These are phyloP conservation scores for Salvelinus namaycush DNA, from an alignment of 2,113 vertebrate species.

Conservation along the genomic window DNA sequence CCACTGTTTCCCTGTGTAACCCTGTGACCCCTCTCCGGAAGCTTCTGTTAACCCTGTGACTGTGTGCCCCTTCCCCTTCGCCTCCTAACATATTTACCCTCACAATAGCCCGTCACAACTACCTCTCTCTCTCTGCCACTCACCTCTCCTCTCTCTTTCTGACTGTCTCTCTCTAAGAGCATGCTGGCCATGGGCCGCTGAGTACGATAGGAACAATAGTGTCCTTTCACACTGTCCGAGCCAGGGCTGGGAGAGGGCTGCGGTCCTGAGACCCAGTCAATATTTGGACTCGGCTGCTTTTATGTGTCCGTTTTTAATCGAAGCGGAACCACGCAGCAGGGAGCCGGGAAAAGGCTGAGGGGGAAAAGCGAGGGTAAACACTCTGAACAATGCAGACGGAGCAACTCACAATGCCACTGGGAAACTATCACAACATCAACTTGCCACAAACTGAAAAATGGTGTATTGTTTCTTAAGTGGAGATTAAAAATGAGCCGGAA, in stretches of 20 bases:
- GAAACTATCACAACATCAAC: constrained; percentile 70
- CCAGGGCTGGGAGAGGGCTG: constrained; percentile 43
- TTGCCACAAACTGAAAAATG: constrained; percentile 54
- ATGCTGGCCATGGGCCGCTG: constrained; percentile 56
- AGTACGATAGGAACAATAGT: constrained; percentile 64
- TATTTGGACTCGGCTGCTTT: constrained; percentile 70
- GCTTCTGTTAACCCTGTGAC: constrained; percentile 40
- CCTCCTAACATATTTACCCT: constrained; percentile 13
- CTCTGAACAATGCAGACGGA: constrained; percentile 62
- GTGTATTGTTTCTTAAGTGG: constrained; percentile 71
- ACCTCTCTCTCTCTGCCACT: constrained; percentile 5
- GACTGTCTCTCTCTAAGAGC: constrained; percentile 39
- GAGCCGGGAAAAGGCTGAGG: constrained; percentile 57
- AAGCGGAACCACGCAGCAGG: constrained; percentile 65
- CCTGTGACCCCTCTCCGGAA: constrained; percentile 51
- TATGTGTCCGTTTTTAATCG: constrained; percentile 63
- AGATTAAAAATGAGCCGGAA: constrained; percentile 70
- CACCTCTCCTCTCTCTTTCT: constrained; percentile 35
- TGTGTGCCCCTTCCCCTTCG: constrained; percentile 31
- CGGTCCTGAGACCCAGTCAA: constrained; percentile 69
- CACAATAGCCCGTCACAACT: constrained; percentile 25
- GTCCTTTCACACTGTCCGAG: constrained; percentile 58
- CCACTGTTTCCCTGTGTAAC: constrained; percentile 31
- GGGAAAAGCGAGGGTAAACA: constrained; percentile 68
- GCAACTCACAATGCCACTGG: constrained; percentile 60